These are phyloP conservation scores for Peromyscus leucopus DNA, from an alignment of 2,113 vertebrate species.

Conservation along the genomic window DNA sequence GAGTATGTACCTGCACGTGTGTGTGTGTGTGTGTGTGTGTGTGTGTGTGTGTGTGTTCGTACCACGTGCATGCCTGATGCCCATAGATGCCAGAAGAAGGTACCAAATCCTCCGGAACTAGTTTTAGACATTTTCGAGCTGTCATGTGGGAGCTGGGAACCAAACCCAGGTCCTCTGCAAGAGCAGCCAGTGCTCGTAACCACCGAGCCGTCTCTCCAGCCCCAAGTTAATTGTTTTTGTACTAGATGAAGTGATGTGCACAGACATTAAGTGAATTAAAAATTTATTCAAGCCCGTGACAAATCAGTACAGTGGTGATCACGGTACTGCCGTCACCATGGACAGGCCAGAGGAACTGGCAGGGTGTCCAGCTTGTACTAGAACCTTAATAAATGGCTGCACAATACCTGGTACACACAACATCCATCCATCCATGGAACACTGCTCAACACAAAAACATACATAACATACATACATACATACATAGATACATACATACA, in stretches of 20 bases:
- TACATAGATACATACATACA: neutral
- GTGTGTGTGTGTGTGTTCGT: neutral
- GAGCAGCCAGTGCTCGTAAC: neutral
- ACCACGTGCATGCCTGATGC: neutral
- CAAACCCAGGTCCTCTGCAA: neutral
- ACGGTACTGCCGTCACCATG: neutral
- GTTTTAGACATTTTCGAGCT: neutral
- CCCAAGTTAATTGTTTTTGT: neutral
- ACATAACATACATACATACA: neutral
- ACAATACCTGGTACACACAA: neutral
- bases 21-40: neutral
- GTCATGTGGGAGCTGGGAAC: neutral
- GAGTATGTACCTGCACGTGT: neutral
- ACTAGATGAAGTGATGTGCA: neutral
- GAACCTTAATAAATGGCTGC: neutral
- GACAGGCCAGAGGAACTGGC: neutral
- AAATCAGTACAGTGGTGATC: neutral
- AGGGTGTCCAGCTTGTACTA: neutral
- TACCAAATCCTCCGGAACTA: neutral
- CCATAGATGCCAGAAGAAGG: neutral
- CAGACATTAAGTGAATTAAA: constrained; percentile 29
- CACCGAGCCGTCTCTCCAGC: neutral
- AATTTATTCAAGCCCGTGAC: neutral
- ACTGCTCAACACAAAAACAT: neutral
- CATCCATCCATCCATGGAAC: neutral